A percentile compares a stretch with the other conserved stretches of the same genome.
These are phyloP conservation scores for Choreutis nemorana DNA, from an alignment of 2,888 invertebrate genomes.

Conservation along the genomic window DNA sequence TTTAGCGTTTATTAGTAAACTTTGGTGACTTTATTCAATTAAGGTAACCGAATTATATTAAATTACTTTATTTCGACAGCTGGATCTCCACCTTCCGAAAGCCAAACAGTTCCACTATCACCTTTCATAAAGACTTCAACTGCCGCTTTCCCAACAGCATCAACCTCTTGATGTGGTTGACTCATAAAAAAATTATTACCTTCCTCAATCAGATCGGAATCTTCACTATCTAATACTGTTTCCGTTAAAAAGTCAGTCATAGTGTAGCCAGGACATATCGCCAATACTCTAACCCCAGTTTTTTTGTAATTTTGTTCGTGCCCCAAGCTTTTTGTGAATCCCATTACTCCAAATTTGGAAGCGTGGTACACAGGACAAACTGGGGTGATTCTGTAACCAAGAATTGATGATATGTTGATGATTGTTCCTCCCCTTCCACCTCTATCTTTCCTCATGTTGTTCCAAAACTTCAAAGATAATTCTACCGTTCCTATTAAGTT, in stretches of 20 bases:
- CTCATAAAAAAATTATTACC: conserved; percentile 6
- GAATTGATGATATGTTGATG: conserved; percentile 65
- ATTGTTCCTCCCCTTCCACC: conserved; percentile 59
- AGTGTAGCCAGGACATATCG: conserved; percentile 55
- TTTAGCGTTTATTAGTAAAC: too few species aligned
- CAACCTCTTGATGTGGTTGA: background rate
- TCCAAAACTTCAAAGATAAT: conserved; percentile 44
- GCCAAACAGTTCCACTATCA: conserved; percentile 40
- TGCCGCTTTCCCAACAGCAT: conserved; percentile 3
- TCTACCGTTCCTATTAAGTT: conserved; percentile 14
- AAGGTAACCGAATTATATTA: too few species aligned
- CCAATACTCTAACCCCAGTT: conserved; percentile 48
- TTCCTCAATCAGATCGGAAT: conserved; percentile 8
- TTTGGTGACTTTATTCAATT: too few species aligned
- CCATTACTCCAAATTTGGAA: conserved; percentile 59
- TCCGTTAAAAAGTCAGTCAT: conserved; percentile 29
- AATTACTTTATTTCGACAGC: too few species aligned
- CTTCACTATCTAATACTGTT: too few species aligned
- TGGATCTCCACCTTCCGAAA: conserved; percentile 26
- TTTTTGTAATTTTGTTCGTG: conserved; percentile 34
- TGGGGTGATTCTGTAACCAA: conserved; percentile 49
- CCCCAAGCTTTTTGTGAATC: conserved; percentile 46
- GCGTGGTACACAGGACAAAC: conserved; percentile 59
- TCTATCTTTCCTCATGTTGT: conserved; percentile 49
- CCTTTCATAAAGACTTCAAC: conserved; percentile 15